Conservation (phyloP, 2,797 vertebrate species). For the Ceryle rudis region DNA sequence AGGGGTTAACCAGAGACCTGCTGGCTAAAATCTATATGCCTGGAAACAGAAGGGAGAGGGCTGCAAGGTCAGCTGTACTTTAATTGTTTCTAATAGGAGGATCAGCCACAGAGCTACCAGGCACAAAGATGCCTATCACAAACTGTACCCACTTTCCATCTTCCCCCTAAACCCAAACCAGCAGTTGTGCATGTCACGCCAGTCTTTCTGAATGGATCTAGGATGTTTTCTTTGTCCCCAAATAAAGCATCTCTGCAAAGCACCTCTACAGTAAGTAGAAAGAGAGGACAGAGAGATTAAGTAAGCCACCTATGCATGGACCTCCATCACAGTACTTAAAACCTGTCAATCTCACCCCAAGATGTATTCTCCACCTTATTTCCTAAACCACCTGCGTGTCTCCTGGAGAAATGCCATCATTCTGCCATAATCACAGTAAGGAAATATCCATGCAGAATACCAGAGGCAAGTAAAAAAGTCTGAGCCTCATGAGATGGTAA, state of each 20-base stretch:
- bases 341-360: background rate
- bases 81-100: background rate
- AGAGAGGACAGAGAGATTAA: background rate
- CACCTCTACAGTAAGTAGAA: background rate
- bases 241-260: background rate
- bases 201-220: background rate
- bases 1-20: slow-evolving; percentile 61
- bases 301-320: background rate
- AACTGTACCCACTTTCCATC: background rate
- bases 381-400: background rate
- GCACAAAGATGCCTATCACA: background rate
- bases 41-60: background rate
- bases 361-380: background rate
- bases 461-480: background rate
- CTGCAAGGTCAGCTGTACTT: background rate
- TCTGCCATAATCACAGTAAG: background rate
- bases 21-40: slow-evolving; percentile 22
- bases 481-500: background rate
- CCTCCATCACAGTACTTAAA: background rate
- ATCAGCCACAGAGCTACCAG: background rate
- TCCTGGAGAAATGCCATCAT: background rate
- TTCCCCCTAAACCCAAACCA: background rate
- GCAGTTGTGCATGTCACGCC: background rate
- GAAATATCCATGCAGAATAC: background rate
- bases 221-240: background rate